Evolutionary conservation across 2,888 invertebrate species (phyloP).

Genomic region (Tridacna crocea): DNA sequence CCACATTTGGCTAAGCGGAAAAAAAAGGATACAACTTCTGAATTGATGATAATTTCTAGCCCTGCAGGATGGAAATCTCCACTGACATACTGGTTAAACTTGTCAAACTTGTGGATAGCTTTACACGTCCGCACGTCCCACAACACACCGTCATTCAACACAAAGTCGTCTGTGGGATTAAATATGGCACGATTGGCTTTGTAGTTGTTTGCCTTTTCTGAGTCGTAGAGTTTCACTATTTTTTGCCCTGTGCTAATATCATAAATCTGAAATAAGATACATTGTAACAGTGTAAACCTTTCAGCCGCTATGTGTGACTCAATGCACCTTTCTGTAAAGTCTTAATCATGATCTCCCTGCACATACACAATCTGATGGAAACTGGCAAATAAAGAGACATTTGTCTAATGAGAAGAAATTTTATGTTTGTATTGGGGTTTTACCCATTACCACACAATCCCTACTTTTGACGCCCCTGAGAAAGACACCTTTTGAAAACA

Average conservation of each 20-base stretch:
- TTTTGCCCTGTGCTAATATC: conserved; percentile 93
- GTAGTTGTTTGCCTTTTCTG: conserved; percentile 95
- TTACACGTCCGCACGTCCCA: conserved; percentile 95
- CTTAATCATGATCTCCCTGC: background rate
- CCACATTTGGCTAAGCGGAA: too few relatives aligned
- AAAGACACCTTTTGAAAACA: too few relatives aligned
- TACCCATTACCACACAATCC: too few relatives aligned
- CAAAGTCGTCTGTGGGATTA: conserved; percentile 95
- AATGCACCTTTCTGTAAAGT: background rate
- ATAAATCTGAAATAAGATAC: conserved; percentile 88
- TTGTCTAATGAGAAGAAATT: too few relatives aligned
- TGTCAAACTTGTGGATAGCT: conserved; percentile 98
- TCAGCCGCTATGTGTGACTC: background rate
- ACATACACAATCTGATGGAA: background rate
- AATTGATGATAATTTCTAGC: conserved; percentile 97
- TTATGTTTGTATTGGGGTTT: too few relatives aligned
- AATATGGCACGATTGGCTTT: conserved; percentile 97
- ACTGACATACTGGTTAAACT: conserved; percentile 96
- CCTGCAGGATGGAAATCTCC: conserved; percentile 99
- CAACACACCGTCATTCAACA: conserved; percentile 97
- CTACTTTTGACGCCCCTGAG: too few relatives aligned
- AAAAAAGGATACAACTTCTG: conserved; percentile 89
- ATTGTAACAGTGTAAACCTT: background rate
- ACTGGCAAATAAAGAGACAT: too few relatives aligned
- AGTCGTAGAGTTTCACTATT: conserved; percentile 89